Evolutionary conservation across 53 echinoderm and acorn worm genomes (phyloP).

Genomic region (Pentamera pediparva): DNA sequence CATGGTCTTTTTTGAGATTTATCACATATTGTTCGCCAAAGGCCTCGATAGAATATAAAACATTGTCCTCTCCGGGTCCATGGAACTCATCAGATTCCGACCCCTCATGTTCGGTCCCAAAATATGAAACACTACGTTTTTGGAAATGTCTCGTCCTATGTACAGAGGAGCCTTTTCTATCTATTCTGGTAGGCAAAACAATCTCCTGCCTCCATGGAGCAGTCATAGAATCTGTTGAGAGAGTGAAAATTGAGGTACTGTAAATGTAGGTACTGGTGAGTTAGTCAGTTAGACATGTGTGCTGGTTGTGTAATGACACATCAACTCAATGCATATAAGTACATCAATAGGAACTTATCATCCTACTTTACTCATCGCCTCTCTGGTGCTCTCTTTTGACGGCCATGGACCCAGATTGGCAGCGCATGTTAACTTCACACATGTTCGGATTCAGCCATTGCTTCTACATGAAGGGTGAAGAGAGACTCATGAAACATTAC

Average conservation of each 20-base stretch:
- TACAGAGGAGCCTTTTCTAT: conserved; percentile 4
- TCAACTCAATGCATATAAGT: too few relatives aligned
- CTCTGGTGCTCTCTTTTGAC: too few relatives aligned
- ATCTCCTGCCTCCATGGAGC: conserved; percentile 19
- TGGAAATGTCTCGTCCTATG: conserved; percentile 24
- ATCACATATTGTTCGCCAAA: conserved; percentile 74
- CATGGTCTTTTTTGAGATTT: conserved; percentile 60
- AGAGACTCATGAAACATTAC: too few relatives aligned
- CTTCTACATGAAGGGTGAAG: too few relatives aligned
- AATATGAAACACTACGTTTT: conserved; percentile 15
- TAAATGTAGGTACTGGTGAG: too few relatives aligned
- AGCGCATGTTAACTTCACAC: too few relatives aligned
- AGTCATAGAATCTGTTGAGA: background rate
- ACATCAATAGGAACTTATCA: too few relatives aligned
- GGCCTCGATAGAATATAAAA: conserved; percentile 52
- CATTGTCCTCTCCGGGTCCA: background rate
- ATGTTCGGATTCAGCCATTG: too few relatives aligned
- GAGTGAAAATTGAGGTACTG: background rate
- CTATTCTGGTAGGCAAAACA: conserved; percentile 3
- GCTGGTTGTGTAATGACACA: too few relatives aligned
- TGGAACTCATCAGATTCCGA: background rate
- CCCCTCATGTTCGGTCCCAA: background rate
- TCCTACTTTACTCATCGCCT: too few relatives aligned
- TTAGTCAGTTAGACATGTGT: too few relatives aligned
- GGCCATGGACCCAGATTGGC: too few relatives aligned